Base-by-base conservation (phyloP, 2,113 vertebrate genomes). In the Aegithalos caudatus region DNA sequence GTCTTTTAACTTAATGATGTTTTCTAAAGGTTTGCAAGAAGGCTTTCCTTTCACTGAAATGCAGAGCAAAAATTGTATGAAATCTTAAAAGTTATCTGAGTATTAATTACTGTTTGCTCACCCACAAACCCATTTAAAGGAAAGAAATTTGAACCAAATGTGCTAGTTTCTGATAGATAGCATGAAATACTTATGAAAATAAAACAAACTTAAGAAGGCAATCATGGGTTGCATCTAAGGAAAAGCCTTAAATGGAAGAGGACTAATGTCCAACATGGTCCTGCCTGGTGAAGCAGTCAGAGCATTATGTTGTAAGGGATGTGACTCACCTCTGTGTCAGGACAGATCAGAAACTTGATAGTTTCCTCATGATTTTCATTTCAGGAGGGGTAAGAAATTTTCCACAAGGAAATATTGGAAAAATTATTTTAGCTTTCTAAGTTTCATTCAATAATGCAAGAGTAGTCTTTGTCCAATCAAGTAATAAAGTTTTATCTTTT, bases 311-410 rank as follows among this genome's bases (percentile, higher is more conserved):
- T 48, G 7, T n/a, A 65, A 64, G 14, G 5, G 3, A 10, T 58
- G 27, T 0, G 0, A 17, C 8, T 58, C 18, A 70, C 4, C 11
- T 62, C 9, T 78, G 7, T 35, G 10, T 78, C 24, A 54, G 33
- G 51, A 24, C 4, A 71, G 53, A 47, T 71, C 27, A 76, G 53
- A 79, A 71, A 67, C 3, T 44, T 40, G 22, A 29, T n/a, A 44
- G 29, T n/a, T 47, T 65, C 61, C 77, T 54, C 33, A 44, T 11
- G 0, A 35, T 6, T 88, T 76, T 10, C 10, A 12, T 76, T 80
- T 86, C 21, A 45, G 35, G 6, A 66, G 1, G 2, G 8, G 19
- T 22, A 83, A 86, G 6, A 88, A 48, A 62, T 47, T 85, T 93
- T 90, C 14, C 14, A 37, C 4, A 28, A n/a, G 7, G 21, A 91